Conservation (phyloP, 2,113 vertebrate genomes). For the Egretta garzetta region DNA sequence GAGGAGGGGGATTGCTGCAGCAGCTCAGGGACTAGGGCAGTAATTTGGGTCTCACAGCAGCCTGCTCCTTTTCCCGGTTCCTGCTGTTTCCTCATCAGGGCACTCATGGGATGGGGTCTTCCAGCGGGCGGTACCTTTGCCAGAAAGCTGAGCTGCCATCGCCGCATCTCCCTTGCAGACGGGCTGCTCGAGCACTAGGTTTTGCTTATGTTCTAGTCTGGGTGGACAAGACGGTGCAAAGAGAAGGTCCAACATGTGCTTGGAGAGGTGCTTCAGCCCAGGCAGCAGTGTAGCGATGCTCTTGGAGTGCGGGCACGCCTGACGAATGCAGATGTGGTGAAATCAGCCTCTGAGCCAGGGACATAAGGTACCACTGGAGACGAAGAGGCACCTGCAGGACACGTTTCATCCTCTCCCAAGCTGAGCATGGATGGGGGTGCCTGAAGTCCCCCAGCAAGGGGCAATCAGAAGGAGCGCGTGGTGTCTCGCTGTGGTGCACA, state of each 20-base stretch:
- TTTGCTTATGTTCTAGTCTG: accelerated
- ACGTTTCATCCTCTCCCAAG: background rate
- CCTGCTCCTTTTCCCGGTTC: background rate
- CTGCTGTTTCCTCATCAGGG: background rate
- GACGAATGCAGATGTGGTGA: background rate
- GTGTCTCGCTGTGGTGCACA: background rate
- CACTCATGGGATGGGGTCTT: background rate
- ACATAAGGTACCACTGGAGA: background rate
- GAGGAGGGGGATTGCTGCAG: background rate
- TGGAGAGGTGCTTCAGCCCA: background rate
- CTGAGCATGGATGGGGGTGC: background rate
- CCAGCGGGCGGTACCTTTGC: background rate
- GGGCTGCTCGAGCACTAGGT: background rate
- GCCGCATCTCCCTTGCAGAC: background rate
- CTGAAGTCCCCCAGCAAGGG: background rate
- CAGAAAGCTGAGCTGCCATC: background rate
- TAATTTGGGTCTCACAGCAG: background rate
- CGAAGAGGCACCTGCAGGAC: background rate
- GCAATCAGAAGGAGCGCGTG: background rate
- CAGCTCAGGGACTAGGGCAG: background rate
- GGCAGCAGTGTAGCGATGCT: accelerated
- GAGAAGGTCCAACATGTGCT: background rate
- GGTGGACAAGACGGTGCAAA: background rate
- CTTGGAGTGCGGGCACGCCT: accelerated
- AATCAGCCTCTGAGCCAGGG: background rate